phyloP scores from a whole-genome alignment of 2,888 invertebrate species.

The Plebejus anna region DNA sequence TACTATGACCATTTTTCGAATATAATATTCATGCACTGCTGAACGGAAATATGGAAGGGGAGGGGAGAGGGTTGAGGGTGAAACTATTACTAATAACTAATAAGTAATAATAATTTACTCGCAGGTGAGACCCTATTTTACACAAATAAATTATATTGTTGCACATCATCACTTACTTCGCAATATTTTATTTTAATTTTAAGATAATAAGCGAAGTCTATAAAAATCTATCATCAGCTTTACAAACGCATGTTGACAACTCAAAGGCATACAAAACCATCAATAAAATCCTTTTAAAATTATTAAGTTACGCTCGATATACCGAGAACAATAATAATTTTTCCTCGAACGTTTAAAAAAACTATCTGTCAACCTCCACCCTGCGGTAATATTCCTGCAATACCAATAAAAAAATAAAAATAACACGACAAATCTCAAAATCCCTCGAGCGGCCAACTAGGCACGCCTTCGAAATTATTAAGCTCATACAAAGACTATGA shows the following conservation, averaged over 20 bases:
- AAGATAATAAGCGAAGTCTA: too few species aligned
- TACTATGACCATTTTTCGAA: too few species aligned
- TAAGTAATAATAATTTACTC: too few species aligned
- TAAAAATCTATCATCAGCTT: not conserved
- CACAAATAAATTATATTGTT: too few species aligned
- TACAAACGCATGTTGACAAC: not conserved
- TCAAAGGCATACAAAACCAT: not conserved
- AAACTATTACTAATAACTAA: too few species aligned
- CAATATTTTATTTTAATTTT: too few species aligned
- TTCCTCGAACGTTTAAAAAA: slow-evolving; percentile 42
- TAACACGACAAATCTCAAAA: slow-evolving; percentile 68
- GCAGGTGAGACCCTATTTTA: too few species aligned
- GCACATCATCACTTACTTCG: too few species aligned
- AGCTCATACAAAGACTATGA: slow-evolving; percentile 55
- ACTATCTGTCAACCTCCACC: slow-evolving; percentile 56
- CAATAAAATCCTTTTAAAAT: not conserved
- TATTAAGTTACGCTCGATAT: slow-evolving; percentile 1
- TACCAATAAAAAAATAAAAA: slow-evolving; percentile 76
- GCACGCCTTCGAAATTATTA: slow-evolving; percentile 76
- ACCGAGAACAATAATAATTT: slow-evolving; percentile 34
- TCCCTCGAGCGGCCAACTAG: slow-evolving; percentile 68
- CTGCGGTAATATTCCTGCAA: slow-evolving; percentile 62
- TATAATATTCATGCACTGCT: too few species aligned
- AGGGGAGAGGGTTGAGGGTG: too few species aligned
- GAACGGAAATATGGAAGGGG: too few species aligned